Conservation (phyloP, 2,888 invertebrate species). For the Noctua pronuba region DNA sequence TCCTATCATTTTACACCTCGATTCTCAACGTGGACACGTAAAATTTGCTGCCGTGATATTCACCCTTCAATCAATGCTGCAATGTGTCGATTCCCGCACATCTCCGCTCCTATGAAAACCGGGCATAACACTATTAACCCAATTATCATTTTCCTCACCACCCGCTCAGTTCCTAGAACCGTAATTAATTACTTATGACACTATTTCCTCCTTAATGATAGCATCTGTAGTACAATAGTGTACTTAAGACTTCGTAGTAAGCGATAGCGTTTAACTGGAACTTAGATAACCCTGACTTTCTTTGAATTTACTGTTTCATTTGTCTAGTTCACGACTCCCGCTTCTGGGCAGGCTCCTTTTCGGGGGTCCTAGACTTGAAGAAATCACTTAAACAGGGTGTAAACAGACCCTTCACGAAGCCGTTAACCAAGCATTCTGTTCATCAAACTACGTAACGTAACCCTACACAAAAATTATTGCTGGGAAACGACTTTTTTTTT, state of each 20-base stretch:
- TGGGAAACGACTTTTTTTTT: too few relatives aligned
- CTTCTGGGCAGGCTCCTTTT: not conserved
- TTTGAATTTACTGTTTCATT: conserved; percentile 22
- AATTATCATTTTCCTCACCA: not conserved
- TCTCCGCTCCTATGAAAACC: not conserved
- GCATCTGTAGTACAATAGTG: conserved; percentile 12
- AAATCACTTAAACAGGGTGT: too few relatives aligned
- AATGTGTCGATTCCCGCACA: not conserved
- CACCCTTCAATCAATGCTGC: too few relatives aligned
- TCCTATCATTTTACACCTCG: too few relatives aligned
- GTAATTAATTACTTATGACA: conserved; percentile 33
- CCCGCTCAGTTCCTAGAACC: conserved; percentile 27
- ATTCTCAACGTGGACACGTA: too few relatives aligned
- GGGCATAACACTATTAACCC: not conserved
- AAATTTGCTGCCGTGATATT: too few relatives aligned
- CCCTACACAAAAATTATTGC: too few relatives aligned
- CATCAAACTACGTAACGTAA: too few relatives aligned
- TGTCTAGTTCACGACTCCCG: conserved; percentile 21
- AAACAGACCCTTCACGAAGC: too few relatives aligned
- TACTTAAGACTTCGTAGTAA: conserved; percentile 39
- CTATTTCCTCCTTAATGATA: conserved; percentile 38
- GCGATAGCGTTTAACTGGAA: conserved; percentile 37
- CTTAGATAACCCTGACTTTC: conserved; percentile 37
- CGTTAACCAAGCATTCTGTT: too few relatives aligned
- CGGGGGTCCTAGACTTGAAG: not conserved